Evolutionary conservation across 2,113 vertebrate genomes (phyloP).

Genomic region (Bubo bubo): DNA sequence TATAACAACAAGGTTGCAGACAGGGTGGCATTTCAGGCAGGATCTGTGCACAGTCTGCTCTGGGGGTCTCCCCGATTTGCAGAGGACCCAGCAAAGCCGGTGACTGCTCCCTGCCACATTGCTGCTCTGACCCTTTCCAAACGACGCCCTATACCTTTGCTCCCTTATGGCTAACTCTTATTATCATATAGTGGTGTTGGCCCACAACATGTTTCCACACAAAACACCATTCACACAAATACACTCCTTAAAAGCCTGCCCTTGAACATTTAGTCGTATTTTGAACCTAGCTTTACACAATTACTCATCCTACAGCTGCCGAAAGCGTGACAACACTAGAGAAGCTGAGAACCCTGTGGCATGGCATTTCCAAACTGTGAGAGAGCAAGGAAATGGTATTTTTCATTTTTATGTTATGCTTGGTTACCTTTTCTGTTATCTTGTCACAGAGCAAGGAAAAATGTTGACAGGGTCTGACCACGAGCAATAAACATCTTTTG

Average conservation of each 20-base stretch:
- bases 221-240: background rate
- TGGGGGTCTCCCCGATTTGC: background rate
- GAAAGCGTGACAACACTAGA: background rate
- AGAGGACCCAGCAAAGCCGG: background rate
- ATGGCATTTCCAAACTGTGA: background rate
- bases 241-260: background rate
- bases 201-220: background rate
- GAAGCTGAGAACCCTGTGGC: background rate
- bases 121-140: background rate
- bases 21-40: background rate
- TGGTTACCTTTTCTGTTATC: conserved; percentile 28
- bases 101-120: background rate
- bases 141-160: background rate
- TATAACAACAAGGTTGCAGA: background rate
- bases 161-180: rapidly evolving
- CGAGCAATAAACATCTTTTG: conserved; percentile 21
- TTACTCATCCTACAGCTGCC: background rate
- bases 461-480: background rate
- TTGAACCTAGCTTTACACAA: background rate
- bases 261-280: background rate
- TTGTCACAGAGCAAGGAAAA: conserved; percentile 36
- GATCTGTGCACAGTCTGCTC: background rate
- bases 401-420: conserved; percentile 15
- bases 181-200: background rate
- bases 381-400: background rate